phyloP scores from a whole-genome alignment of 1,140 invertebrate species.

The Leptoteleia sp. region DNA sequence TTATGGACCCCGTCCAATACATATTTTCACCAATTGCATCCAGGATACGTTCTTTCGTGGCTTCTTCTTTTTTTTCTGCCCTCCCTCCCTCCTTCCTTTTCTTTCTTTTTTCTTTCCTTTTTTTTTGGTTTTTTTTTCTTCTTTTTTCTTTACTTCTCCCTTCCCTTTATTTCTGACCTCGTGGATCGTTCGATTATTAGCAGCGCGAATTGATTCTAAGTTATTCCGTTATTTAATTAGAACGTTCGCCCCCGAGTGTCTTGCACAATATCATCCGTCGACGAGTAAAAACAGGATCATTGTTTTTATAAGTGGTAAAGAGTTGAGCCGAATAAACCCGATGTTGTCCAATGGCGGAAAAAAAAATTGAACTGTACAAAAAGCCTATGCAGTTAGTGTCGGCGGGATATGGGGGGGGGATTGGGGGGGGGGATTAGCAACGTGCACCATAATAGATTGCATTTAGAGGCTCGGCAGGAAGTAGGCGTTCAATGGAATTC shows the following conservation, averaged over 20 bases:
- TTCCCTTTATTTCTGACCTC: neutral
- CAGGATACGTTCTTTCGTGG: too few species aligned
- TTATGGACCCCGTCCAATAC: constrained; percentile 19
- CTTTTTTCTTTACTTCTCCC: too few species aligned
- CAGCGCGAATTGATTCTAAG: too few species aligned
- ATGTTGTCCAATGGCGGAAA: constrained; percentile 9
- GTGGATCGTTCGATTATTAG: constrained; percentile 29
- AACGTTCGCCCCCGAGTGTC: constrained; percentile 2
- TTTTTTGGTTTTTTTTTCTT: too few species aligned
- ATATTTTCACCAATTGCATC: constrained; percentile 19
- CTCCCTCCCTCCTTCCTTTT: too few species aligned
- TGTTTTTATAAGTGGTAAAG: constrained; percentile 10
- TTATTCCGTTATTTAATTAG: too few species aligned
- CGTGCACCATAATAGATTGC: constrained; percentile 74
- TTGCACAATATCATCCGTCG: neutral
- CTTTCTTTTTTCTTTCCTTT: neutral
- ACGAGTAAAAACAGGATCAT: constrained; percentile 2
- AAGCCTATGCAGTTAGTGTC: neutral
- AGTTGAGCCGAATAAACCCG: constrained; percentile 15
- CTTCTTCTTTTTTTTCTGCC: too few species aligned
- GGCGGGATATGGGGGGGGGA: too few species aligned
- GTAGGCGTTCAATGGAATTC: constrained; percentile 80
- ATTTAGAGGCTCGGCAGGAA: constrained; percentile 78
- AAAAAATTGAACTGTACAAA: constrained; percentile 35
- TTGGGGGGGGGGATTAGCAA: constrained; percentile 62